Percentiles rank a stretch among this genome's conserved stretches.
These are phyloP conservation scores for Diachasmimorpha longicaudata DNA, from an alignment of 1,140 invertebrate species.

Conservation along the genomic window DNA sequence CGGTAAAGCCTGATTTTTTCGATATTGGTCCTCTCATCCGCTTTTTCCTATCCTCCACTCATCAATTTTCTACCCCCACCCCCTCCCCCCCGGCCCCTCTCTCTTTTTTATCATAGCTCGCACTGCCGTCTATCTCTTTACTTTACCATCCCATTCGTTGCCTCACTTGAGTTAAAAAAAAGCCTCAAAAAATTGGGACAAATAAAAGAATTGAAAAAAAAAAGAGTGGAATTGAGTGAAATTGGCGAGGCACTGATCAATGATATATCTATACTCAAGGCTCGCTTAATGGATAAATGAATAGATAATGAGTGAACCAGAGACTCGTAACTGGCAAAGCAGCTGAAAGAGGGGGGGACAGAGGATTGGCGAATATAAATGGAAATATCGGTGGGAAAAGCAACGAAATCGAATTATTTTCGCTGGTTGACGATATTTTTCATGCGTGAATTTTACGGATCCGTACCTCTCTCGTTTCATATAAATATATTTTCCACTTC, in stretches of 20 bases:
- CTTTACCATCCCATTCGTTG: conserved; percentile 7
- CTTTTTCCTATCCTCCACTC: conserved; percentile 34
- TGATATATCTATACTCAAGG: not conserved
- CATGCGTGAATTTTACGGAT: conserved; percentile 57
- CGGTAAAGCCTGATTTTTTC: conserved; percentile 55
- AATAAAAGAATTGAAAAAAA: conserved; percentile 37
- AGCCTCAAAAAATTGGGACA: conserved; percentile 7
- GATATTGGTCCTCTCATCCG: conserved; percentile 47
- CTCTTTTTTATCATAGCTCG: conserved; percentile 10
- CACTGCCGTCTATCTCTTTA: not conserved
- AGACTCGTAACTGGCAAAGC: not conserved
- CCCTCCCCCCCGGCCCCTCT: too few species aligned
- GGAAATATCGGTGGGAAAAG: conserved; percentile 39
- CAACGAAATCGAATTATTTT: conserved; percentile 58
- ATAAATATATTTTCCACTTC: conserved; percentile 6
- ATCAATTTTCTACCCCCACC: conserved; percentile 31
- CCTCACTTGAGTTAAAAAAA: not conserved
- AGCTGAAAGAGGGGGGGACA: not conserved
- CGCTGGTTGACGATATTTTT: conserved; percentile 54
- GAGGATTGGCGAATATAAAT: conserved; percentile 36
- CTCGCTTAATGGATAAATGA: conserved; percentile 12
- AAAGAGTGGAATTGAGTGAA: conserved; percentile 14
- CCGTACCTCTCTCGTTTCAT: conserved; percentile 18
- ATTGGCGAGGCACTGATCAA: not conserved
- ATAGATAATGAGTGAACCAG: conserved; percentile 7